phyloP scores from a whole-genome alignment of 2,797 vertebrate genomes.

The Pangasius krempfi region DNA sequence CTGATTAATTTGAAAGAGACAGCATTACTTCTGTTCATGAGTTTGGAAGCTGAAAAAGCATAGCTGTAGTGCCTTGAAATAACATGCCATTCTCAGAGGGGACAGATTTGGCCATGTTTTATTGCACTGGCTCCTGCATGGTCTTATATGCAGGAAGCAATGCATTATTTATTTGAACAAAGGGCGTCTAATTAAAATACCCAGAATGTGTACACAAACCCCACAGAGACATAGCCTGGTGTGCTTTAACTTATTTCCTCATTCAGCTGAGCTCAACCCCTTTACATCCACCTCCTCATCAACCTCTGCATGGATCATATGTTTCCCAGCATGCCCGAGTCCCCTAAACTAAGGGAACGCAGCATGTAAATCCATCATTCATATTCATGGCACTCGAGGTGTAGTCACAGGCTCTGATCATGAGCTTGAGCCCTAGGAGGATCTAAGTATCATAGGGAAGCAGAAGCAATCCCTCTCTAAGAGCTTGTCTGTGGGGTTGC shows the following conservation, averaged over 20 bases:
- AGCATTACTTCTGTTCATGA: not conserved
- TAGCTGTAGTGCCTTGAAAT: not conserved
- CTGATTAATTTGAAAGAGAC: not conserved
- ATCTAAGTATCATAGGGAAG: not conserved
- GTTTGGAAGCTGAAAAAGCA: not conserved
- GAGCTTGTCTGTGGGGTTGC: not conserved
- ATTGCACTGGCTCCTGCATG: not conserved
- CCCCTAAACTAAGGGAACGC: not conserved
- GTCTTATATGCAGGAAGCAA: slow-evolving; percentile 10
- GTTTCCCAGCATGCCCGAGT: slow-evolving; percentile 6
- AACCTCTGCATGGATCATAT: not conserved
- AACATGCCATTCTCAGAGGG: not conserved
- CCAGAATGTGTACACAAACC: not conserved
- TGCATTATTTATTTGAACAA: slow-evolving; percentile 19
- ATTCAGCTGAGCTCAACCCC: not conserved
- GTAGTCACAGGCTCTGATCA: not conserved
- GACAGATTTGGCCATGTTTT: not conserved
- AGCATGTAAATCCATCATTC: slow-evolving; percentile 3
- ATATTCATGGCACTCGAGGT: slow-evolving; percentile 1
- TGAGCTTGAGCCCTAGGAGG: not conserved
- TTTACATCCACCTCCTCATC: not conserved
- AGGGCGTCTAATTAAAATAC: slow-evolving; percentile 8
- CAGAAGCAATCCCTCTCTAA: not conserved
- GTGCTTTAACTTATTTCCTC: not conserved
- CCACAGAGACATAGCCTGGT: not conserved